Evolutionary conservation across 2,113 vertebrate species (phyloP).

Genomic region (Apistogramma diplotaenia): DNA sequence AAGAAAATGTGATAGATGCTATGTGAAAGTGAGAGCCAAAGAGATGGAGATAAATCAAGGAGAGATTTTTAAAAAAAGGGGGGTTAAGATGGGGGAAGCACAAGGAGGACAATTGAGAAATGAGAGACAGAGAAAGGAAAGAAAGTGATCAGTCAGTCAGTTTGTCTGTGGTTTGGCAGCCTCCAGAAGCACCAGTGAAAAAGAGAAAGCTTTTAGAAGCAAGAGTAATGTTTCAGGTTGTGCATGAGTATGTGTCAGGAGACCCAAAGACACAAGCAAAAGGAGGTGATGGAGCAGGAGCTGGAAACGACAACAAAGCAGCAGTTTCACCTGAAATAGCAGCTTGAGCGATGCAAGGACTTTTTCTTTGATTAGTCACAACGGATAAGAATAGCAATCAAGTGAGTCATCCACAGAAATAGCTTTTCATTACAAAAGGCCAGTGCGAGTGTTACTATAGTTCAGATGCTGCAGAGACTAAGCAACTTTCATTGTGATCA

Average conservation of each 20-base stretch:
- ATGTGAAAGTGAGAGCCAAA: conserved; percentile 35
- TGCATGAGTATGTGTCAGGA: conserved; percentile 15
- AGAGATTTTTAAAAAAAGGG: conserved; percentile 9
- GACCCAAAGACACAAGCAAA: conserved; percentile 17
- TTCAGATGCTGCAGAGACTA: background rate
- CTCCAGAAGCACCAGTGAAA: conserved; percentile 28
- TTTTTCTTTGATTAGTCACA: conserved; percentile 30
- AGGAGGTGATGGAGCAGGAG: background rate
- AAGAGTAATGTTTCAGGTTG: conserved; percentile 38
- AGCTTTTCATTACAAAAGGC: conserved; percentile 5
- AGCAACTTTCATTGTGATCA: background rate
- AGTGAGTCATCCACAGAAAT: conserved; percentile 7
- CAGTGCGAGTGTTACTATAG: background rate
- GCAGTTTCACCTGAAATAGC: conserved; percentile 27
- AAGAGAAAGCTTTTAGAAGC: conserved; percentile 43
- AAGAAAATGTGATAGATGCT: conserved; percentile 36
- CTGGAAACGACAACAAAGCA: background rate
- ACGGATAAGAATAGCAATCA: conserved; percentile 17
- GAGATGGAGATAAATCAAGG: conserved; percentile 33
- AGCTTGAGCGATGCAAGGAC: background rate
- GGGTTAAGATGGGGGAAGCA: conserved; percentile 33
- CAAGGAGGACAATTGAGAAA: conserved; percentile 11
- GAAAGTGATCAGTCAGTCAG: conserved; percentile 19
- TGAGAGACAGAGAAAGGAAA: background rate
- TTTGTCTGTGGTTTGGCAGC: conserved; percentile 28